Percentiles rank a stretch among this genome's conserved stretches.
Conservation (phyloP, 2,888 invertebrate genomes). For the Rhamnusium bicolor region DNA sequence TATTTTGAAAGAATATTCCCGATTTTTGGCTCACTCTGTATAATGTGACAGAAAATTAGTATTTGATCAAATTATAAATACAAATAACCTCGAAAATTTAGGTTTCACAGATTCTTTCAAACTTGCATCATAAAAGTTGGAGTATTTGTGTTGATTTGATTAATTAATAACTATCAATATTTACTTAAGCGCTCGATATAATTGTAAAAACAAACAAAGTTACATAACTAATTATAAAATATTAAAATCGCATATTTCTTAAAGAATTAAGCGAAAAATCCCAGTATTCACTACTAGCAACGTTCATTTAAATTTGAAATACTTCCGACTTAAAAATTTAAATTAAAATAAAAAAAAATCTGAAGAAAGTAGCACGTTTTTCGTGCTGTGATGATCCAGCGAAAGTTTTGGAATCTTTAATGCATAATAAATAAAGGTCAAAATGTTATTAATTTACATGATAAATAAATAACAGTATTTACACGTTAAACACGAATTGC, state of each 20-base stretch:
- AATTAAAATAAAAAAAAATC: slow-evolving; percentile 13
- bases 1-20: too few species aligned
- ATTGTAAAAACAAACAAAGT: background rate
- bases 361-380: slow-evolving; percentile 36
- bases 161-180: background rate
- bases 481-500: background rate
- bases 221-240: background rate
- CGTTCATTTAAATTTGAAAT: background rate
- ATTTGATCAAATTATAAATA: background rate
- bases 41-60: background rate
- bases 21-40: too few species aligned
- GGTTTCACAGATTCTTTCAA: background rate
- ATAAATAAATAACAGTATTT: slow-evolving; percentile 17
- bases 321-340: background rate
- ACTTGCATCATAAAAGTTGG: background rate
- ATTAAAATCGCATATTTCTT: background rate
- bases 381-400: slow-evolving; percentile 34
- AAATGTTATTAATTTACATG: slow-evolving; percentile 35
- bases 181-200: background rate
- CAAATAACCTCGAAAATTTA: background rate
- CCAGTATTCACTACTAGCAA: background rate
- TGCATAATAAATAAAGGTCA: slow-evolving; percentile 40
- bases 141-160: background rate
- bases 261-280: background rate
- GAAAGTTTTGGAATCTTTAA: slow-evolving; percentile 38